Evolutionary conservation across 2,113 vertebrate species (phyloP), one percentile per base, ranked within the genome.

Genomic region (Hippolais icterina): DNA sequence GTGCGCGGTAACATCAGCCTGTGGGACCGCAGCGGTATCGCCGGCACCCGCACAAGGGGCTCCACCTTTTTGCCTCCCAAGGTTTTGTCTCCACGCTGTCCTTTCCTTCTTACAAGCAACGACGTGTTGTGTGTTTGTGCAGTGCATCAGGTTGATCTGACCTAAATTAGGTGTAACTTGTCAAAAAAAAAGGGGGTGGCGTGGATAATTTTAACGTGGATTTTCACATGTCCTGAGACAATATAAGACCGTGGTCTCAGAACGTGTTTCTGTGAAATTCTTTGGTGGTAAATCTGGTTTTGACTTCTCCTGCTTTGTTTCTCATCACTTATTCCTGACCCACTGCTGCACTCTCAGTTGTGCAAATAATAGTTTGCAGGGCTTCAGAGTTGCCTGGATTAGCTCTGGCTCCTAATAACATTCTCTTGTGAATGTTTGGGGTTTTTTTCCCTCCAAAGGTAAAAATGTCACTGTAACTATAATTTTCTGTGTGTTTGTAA

Each of bases 111-210:
- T 31, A 6, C 0, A 0, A 47, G 19, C 50, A 31, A 10, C 0
- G 5, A 49, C 25, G 15, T 39, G 39, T 8, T 28, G n/a, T 39
- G 41, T 52, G 57, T 56, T 68, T 84, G 27, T 82, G 68, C 50
- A 27, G 83, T 60, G 72, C 78, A 75, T 91, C 78, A 46, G 77
- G 87, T 93, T 91, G 77, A 78, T 75, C 47, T 87, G 77, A 81
- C 42, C 80, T 47, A 35, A 90, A 88, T 76, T 64, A 66, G 66
- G 39, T 25, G 39, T 78, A 75, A 91, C 47, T 47, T 63, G 50
- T 52, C 2, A 31, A 59, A 69, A 64, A 33, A 54, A 12, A 8
- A 50, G 2, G 4, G 15, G 11, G 7, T 2, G 4, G 16, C 9
- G 4, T 39, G 6, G 6, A 21, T 91, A 49, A 49, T 83, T 88